Evolutionary conservation across 2,797 vertebrate genomes (phyloP).

Genomic region (Urosaurus nigricauda): DNA sequence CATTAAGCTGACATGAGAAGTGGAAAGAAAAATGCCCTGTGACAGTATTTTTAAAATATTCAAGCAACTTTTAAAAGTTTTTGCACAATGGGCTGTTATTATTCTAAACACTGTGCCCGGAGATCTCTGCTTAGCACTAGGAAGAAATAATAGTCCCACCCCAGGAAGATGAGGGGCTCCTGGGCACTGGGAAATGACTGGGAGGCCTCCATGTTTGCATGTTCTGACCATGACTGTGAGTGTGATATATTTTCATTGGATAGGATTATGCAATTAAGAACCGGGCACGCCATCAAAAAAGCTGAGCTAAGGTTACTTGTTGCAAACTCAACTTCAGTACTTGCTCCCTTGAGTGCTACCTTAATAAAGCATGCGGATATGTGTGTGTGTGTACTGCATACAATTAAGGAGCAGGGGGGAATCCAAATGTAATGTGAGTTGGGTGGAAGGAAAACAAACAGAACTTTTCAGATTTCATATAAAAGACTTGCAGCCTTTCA

Average conservation of each 20-base stretch:
- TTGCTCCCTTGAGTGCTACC: constrained; percentile 43
- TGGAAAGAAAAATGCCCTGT: not conserved
- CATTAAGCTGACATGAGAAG: not conserved
- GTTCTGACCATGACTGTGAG: constrained; percentile 35
- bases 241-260: constrained; percentile 53
- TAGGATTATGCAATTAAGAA: constrained; percentile 39
- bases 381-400: constrained; percentile 20
- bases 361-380: constrained; percentile 29
- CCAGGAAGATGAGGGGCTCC: constrained; percentile 16
- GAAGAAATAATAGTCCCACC: constrained; percentile 37
- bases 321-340: constrained; percentile 45
- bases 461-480: constrained; percentile 34
- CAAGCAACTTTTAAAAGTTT: not conserved
- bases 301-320: constrained; percentile 47
- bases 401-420: constrained; percentile 24
- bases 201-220: constrained; percentile 27
- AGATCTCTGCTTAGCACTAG: constrained; percentile 16
- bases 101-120: constrained; percentile 18
- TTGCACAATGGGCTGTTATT: constrained; percentile 25
- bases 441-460: constrained; percentile 43
- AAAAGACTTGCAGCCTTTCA: not conserved
- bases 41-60: not conserved
- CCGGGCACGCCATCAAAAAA: constrained; percentile 39
- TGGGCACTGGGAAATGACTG: constrained; percentile 19
- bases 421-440: constrained; percentile 37